phyloP scores from a whole-genome alignment of 2,888 invertebrate species.

The Drosophila meridiana region DNA sequence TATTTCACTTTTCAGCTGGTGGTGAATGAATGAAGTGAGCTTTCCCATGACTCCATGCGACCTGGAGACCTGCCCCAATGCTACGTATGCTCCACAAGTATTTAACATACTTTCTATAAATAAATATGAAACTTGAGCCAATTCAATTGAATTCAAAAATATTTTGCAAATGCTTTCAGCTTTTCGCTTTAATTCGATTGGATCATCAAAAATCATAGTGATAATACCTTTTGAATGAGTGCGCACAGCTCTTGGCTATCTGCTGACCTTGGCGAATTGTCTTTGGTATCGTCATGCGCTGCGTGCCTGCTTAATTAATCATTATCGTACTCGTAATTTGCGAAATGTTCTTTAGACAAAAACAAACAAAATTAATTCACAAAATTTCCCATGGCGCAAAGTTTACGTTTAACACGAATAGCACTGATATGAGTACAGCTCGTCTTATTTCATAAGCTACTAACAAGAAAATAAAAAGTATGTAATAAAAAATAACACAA shows the following conservation, averaged over 20 bases:
- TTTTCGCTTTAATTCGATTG: neutral
- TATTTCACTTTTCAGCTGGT: neutral
- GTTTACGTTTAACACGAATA: constrained; percentile 43
- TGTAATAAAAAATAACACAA: constrained; percentile 11
- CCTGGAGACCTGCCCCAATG: neutral
- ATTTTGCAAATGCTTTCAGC: neutral
- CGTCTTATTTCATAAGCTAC: constrained; percentile 33
- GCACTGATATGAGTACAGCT: constrained; percentile 26
- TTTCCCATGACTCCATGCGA: neutral
- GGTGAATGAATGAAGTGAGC: no score
- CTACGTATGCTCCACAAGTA: neutral
- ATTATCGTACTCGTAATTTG: constrained; percentile 16
- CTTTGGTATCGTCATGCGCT: constrained; percentile 7
- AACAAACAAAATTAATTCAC: constrained; percentile 39
- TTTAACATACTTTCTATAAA: neutral
- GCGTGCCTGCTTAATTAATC: constrained; percentile 33
- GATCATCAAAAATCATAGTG: neutral
- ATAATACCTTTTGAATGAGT: neutral
- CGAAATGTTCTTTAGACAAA: constrained; percentile 4
- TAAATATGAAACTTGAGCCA: no score
- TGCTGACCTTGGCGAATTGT: constrained; percentile 33
- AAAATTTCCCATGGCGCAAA: constrained; percentile 42
- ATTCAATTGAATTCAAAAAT: neutral
- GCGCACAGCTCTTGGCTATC: neutral
- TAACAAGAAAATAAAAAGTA: constrained; percentile 5